Base-by-base conservation (phyloP, 2,797 vertebrate genomes). In the Cheirogaleus major region DNA sequence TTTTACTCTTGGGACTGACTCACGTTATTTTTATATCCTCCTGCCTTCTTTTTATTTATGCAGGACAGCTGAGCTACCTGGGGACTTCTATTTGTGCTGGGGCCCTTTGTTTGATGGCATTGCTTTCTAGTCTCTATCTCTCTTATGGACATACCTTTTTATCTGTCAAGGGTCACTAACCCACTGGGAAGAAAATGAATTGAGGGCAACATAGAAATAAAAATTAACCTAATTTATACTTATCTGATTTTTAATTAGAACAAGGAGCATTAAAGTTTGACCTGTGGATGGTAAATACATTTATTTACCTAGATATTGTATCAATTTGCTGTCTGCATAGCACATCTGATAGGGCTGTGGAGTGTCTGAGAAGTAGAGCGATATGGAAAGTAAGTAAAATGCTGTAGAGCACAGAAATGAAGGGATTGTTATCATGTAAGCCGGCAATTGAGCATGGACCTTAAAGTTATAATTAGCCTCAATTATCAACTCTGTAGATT, bases 231-330 rank as follows among this genome's bases (percentile, higher is more conserved):
- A 75, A 80, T 96, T 91, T 57, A 61, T 95, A 87, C 43, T 70
- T 93, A 85, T 22, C n/a, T 85, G 6, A 91, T 55, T 97, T 97
- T 83, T 79, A 84, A 93, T 93, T 91, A 69, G 63, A 85, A 82
- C 57, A 84, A 7, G 14, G 15, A 82, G 30, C 23, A 79, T 80
- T 41, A 93, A 67, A 59, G 18, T 92, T 89, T 93, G 45, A 80
- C 85, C 18, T 72, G 18, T 88, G 45, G 12, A 4, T 88, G 50
- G 38, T 55, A 75, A 87, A 95, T 92, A 61, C 17, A 63, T 55
- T 93, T 89, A 78, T 92, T 93, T 88, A 55, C 7, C 8, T 80
- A 86, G 25, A 25, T 73, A 41, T 43, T 55, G 8, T 13, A 78
- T 67, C 35, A 91, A 1, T 85, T 91, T 96, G 11, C 15, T 96